Percentiles rank a stretch among this genome's conserved stretches.
These are phyloP conservation scores for Schizopygopsis malacanthus DNA, from an alignment of 2,797 vertebrate genomes.

Conservation along the genomic window DNA sequence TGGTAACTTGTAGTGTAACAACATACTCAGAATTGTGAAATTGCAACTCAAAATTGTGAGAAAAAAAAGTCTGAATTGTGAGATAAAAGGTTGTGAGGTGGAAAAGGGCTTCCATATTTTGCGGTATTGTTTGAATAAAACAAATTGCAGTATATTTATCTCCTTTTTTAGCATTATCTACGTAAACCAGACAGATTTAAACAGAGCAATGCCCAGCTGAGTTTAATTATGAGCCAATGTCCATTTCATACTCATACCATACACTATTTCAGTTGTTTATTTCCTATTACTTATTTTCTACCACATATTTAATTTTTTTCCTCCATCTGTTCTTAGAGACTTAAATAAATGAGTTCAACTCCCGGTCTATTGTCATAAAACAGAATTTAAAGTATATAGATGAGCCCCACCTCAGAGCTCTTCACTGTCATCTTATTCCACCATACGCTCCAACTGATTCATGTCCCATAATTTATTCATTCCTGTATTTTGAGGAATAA, in stretches of 20 bases:
- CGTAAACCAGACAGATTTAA: not conserved
- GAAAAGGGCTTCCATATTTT: no score
- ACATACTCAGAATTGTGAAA: not conserved
- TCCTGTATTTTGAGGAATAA: conserved; percentile 27
- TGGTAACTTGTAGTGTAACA: not conserved
- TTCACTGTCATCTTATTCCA: conserved; percentile 11
- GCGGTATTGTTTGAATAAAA: no score
- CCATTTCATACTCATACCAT: not conserved
- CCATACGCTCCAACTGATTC: conserved; percentile 3
- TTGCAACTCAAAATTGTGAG: not conserved
- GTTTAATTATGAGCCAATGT: not conserved
- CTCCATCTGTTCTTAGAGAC: not conserved
- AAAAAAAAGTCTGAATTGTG: not conserved
- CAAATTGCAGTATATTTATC: no score
- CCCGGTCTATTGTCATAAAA: not conserved
- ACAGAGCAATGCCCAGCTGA: not conserved
- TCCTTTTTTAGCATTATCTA: not conserved
- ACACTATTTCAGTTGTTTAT: conserved; percentile 6
- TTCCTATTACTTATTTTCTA: not conserved
- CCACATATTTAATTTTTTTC: not conserved
- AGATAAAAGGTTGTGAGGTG: not conserved
- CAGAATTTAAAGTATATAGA: not conserved
- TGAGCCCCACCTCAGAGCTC: not conserved
- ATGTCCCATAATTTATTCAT: conserved; percentile 50
- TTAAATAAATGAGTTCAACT: conserved; percentile 7